A percentile compares a stretch with the other conserved stretches of the same genome.
These are phyloP conservation scores for Vidua chalybeata DNA, from an alignment of 2,113 vertebrate genomes.

Conservation along the genomic window DNA sequence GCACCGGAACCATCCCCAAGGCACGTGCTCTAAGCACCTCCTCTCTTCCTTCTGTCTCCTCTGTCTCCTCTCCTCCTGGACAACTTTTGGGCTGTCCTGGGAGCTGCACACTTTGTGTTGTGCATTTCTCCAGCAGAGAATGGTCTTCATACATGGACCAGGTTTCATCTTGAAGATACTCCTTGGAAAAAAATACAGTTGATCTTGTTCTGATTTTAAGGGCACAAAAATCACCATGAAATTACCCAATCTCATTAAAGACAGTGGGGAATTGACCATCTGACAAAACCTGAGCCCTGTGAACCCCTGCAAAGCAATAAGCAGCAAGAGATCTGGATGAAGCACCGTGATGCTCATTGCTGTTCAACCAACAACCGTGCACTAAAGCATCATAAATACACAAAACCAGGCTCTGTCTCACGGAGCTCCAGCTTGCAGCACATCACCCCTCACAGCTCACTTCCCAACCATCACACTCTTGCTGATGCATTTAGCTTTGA, in stretches of 20 bases:
- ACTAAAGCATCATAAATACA: background rate
- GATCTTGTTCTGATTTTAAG: background rate
- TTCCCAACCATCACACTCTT: background rate
- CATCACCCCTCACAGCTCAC: background rate
- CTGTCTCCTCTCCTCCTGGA: background rate
- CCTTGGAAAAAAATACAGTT: background rate
- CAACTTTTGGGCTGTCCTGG: fast-evolving
- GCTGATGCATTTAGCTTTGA: background rate
- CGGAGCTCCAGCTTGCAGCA: background rate
- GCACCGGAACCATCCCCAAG: background rate
- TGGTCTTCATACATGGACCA: fast-evolving
- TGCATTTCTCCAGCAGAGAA: background rate
- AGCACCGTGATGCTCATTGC: background rate
- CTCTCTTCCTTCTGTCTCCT: background rate
- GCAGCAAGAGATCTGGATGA: background rate
- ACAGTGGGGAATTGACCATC: background rate
- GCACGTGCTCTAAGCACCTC: background rate
- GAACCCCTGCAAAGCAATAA: background rate
- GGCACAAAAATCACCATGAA: background rate
- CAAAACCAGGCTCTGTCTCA: background rate
- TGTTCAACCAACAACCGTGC: fast-evolving
- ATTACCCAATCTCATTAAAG: background rate
- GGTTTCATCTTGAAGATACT: background rate
- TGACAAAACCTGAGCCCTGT: background rate
- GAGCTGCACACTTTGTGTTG: fast-evolving